Conservation (phyloP, 2,888 invertebrate species). For the Aethes cnicana region DNA sequence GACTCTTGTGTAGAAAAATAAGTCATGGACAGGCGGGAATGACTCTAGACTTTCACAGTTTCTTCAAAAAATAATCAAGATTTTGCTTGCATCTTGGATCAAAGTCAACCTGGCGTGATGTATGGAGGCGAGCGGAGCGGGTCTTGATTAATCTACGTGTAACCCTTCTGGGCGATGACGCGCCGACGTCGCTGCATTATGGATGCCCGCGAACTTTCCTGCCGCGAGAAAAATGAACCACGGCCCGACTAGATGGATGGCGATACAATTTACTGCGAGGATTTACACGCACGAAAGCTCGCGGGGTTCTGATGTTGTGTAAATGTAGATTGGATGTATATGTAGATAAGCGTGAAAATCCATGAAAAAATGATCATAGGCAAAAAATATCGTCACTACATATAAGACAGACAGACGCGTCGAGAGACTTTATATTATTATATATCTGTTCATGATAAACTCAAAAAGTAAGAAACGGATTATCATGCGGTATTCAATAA, state of each 20-base stretch:
- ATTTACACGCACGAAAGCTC: slow-evolving; percentile 17
- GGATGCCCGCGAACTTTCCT: slow-evolving; percentile 73
- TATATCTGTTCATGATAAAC: no score
- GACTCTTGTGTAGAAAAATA: not conserved
- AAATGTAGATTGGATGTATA: no score
- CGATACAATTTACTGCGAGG: slow-evolving; percentile 60
- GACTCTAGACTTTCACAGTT: no score
- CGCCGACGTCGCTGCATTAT: slow-evolving; percentile 79
- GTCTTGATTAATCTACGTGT: slow-evolving; percentile 60
- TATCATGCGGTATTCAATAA: no score
- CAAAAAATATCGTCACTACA: no score
- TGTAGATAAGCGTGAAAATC: no score
- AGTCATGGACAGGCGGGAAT: not conserved
- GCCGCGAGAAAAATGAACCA: slow-evolving; percentile 82
- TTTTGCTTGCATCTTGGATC: slow-evolving; percentile 15
- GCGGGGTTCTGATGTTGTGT: slow-evolving; percentile 2
- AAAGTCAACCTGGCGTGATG: slow-evolving; percentile 19
- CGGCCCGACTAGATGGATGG: slow-evolving; percentile 65
- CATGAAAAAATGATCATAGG: no score
- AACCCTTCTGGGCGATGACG: slow-evolving; percentile 75
- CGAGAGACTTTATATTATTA: no score
- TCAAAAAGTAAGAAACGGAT: no score
- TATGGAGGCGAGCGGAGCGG: slow-evolving; percentile 39
- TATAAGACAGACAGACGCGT: no score
- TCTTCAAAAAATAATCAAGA: slow-evolving; percentile 12